Evolutionary conservation across 2,113 vertebrate species (phyloP), one percentile per base, ranked within the genome.

Genomic region (Columba livia): DNA sequence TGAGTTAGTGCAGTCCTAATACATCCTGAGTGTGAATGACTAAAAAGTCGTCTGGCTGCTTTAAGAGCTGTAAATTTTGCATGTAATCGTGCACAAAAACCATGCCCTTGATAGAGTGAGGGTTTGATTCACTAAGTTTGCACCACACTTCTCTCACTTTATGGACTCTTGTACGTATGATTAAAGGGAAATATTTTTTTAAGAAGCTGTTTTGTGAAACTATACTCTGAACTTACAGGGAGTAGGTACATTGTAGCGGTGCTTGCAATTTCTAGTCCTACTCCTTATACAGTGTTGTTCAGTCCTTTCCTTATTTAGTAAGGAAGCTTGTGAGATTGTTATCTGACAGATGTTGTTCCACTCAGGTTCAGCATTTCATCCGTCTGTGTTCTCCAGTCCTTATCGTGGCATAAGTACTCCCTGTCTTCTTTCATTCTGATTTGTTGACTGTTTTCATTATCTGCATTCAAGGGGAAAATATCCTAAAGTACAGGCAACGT

Each of bases 221-320:
- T 60, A 3, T 70, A 70, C 15, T 53, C 38, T 44, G 42, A 78
- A 58, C 13, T 86, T 85, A 51, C 8, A 81, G 26, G 34, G 61
- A 77, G 47, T 16, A 47, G 32, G 34, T 66, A 11, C 6, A 12
- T 67, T 47, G 73, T 77, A 62, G 51, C 11, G 57, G 29, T 38
- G 16, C 36, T 57, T 79, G 69, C 61, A 81, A 42, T 90, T 90
- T 94, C 66, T 42, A 80, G 21, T 72, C 36, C 53, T 69, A 24
- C n/a, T 88, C 50, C 17, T 47, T 71, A 36, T 2, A 20, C 12
- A 5, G 18, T 18, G 14, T 36, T 90, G 21, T 79, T 92, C 48
- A 53, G 34, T 64, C 26, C n/a, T 85, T 79, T 60, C 73, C 94
- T 93, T 94, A 48, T 85, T 95, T 72, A 89, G 91, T 81, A 65